Base-by-base conservation (phyloP, 2,797 vertebrate genomes). In the Sebastolobus alascanus region DNA sequence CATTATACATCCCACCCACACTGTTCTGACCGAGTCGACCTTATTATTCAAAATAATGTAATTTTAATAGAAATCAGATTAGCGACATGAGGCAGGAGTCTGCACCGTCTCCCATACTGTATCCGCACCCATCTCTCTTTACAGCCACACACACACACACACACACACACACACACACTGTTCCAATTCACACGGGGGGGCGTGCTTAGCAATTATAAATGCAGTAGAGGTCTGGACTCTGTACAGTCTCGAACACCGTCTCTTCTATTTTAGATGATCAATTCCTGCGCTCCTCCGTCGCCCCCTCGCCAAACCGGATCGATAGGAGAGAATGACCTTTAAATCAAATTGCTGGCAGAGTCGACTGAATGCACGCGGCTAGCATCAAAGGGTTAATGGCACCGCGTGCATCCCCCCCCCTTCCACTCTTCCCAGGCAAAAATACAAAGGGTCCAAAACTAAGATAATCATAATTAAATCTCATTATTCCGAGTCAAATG, bases 311-410 rank as follows among this genome's bases (percentile, higher is more conserved):
- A 92, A 94, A 94, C 92, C 90, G 87, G 94, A 95, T 96, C 95
- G 92, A 96, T 96, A 93, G 91, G 90, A 95, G 94, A 95, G 95
- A 95, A 94, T 95, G 95, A 96, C 95, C 95, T 96, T 96, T 95
- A 95, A 95, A 95, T 96, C 94, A 96, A 95, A 96, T 95, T 94
- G 95, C 94, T 95, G 93, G 93, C 94, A 94, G 93, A 94, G 95
- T 92, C 87, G 84, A 92, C 93, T 84, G 90, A 87, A 93, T 85
- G 90, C 91, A 92, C 91, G 89, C 90, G 89, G 90, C 87, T 81
- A 69, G 84, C 90, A 86, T 93, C 91, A 93, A 92, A 93, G 91
- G 93, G 94, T 96, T 95, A 95, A 93, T 93, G 87, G 88, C 82
- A 83, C 78, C 66, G 84, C 68, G 73, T 66, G 82, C 87, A 43